Evolutionary conservation across 2,888 invertebrate genomes (phyloP).

Genomic region (Timema cristinae): DNA sequence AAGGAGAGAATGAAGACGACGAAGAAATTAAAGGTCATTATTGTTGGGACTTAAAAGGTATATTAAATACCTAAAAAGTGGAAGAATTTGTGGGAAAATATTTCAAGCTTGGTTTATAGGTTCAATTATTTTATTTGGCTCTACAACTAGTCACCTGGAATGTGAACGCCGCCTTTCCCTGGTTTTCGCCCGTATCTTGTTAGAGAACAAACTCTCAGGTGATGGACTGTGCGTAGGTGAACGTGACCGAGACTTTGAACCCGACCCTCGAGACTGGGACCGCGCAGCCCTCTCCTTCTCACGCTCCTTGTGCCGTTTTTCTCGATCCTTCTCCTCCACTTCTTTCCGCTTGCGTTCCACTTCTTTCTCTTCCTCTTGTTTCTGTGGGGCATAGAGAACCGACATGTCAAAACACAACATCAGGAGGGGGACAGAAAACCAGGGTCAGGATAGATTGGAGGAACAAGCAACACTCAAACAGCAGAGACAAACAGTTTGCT

Average conservation of each 20-base stretch:
- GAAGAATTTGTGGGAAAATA: no score
- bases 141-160: slow-evolving; percentile 22
- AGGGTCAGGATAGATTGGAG: no score
- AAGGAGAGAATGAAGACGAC: no score
- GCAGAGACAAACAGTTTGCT: no score
- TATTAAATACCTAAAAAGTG: no score
- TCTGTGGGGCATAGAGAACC: slow-evolving; percentile 55
- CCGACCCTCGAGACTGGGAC: slow-evolving; percentile 26
- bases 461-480: no score
- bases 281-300: slow-evolving; percentile 10
- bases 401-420: not conserved
- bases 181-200: slow-evolving; percentile 30
- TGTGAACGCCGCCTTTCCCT: slow-evolving; percentile 29
- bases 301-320: slow-evolving; percentile 6
- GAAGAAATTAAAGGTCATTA: no score
- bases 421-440: no score
- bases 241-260: slow-evolving; percentile 27
- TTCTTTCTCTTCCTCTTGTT: slow-evolving; percentile 71
- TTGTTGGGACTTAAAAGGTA: no score
- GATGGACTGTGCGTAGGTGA: slow-evolving; percentile 30
- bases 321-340: slow-evolving; percentile 42
- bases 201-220: slow-evolving; percentile 29
- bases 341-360: slow-evolving; percentile 52
- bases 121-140: no score
- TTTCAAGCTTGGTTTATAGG: no score